phyloP scores from a whole-genome alignment of 92 coral and sea anemone species.

The Bergia puertoricense region DNA sequence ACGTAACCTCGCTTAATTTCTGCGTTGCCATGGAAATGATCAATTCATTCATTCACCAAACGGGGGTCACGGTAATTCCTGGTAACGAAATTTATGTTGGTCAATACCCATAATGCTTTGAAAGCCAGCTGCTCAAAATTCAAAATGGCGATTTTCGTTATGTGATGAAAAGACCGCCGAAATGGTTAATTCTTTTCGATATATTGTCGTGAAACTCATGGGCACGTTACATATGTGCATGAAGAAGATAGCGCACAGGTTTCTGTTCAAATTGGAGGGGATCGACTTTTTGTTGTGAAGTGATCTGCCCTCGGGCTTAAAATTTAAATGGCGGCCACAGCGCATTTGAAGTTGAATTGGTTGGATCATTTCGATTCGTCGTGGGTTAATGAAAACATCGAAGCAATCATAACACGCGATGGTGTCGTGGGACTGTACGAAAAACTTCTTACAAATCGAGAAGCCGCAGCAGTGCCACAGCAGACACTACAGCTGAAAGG shows the following conservation, averaged over 20 bases:
- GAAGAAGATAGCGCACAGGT: constrained; percentile 1
- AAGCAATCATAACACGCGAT: constrained; percentile 69
- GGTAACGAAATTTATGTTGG: neutral
- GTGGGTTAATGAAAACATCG: constrained; percentile 79
- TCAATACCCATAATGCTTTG: neutral
- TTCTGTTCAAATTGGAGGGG: neutral
- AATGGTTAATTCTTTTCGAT: neutral
- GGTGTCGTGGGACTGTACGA: constrained; percentile 80
- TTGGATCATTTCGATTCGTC: constrained; percentile 86
- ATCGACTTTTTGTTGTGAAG: neutral
- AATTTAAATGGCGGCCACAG: constrained; percentile 56
- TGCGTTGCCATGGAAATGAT: neutral
- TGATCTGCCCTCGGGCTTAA: neutral
- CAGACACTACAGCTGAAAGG: constrained; percentile 76
- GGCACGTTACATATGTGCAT: neutral
- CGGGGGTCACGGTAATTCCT: too few species aligned
- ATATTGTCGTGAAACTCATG: constrained; percentile 10
- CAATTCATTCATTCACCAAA: too few species aligned
- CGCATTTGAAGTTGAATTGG: constrained; percentile 71
- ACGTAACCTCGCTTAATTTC: too few species aligned
- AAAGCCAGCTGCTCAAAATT: neutral
- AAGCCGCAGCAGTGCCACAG: constrained; percentile 66
- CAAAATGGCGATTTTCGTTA: constrained; percentile 10
- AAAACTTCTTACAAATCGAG: constrained; percentile 81
- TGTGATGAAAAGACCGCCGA: neutral